These are phyloP conservation scores for Dasypogon diadema DNA, from an alignment of 2,888 invertebrate genomes.

Conservation along the genomic window DNA sequence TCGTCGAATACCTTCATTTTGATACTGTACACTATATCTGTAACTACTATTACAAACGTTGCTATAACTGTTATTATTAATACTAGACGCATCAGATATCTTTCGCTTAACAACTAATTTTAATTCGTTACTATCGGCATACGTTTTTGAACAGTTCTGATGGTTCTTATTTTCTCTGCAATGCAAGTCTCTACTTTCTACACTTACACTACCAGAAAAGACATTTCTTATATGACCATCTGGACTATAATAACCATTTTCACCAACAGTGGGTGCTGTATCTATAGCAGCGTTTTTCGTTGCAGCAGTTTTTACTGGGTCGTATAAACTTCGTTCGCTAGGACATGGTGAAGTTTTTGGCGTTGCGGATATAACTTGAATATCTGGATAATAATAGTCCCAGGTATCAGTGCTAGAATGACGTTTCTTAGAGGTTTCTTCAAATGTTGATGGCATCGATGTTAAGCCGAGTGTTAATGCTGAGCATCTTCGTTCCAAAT, in stretches of 20 bases:
- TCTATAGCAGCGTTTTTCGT: slow-evolving; percentile 51
- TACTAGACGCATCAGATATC: slow-evolving; percentile 60
- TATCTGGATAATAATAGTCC: slow-evolving; percentile 75
- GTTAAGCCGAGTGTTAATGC: slow-evolving; percentile 82
- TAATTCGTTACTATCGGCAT: slow-evolving; percentile 61
- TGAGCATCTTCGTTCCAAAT: slow-evolving; percentile 84
- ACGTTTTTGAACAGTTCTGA: slow-evolving; percentile 27
- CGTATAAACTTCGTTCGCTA: slow-evolving; percentile 74
- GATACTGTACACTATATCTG: slow-evolving; percentile 51
- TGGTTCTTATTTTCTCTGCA: slow-evolving; percentile 49
- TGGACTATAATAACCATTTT: slow-evolving; percentile 11
- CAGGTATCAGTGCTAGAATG: slow-evolving; percentile 68
- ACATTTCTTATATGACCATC: slow-evolving; percentile 2
- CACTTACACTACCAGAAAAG: neutral
- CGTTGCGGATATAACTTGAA: slow-evolving; percentile 81
- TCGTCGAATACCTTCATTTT: slow-evolving; percentile 60
- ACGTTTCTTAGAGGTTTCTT: slow-evolving; percentile 63
- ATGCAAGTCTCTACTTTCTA: neutral
- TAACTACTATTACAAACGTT: slow-evolving; percentile 52
- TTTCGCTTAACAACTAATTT: slow-evolving; percentile 64
- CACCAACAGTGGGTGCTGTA: slow-evolving; percentile 50
- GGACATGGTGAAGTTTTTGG: slow-evolving; percentile 87
- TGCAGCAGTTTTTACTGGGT: slow-evolving; percentile 58
- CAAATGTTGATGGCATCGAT: slow-evolving; percentile 69
- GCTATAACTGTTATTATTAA: slow-evolving; percentile 54